phyloP scores from a whole-genome alignment of 2,113 vertebrate genomes.

The Falco punctatus region DNA sequence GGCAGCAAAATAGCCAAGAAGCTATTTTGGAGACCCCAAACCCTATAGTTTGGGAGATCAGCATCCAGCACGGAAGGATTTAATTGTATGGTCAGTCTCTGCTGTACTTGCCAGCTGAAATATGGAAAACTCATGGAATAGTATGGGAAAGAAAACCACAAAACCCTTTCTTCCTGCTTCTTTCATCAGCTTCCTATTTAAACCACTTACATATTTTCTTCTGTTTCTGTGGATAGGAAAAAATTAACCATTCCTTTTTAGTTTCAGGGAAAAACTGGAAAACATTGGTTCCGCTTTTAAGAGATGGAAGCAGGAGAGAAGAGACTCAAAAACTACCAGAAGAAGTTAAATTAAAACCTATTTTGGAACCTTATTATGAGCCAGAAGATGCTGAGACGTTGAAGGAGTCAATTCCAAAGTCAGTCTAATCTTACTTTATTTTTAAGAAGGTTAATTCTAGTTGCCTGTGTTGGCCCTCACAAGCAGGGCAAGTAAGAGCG shows the following conservation, averaged over 20 bases:
- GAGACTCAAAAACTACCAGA: slow-evolving; percentile 60
- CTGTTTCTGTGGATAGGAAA: neutral
- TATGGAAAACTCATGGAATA: neutral
- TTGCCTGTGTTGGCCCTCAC: neutral
- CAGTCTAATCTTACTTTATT: slow-evolving; percentile 10
- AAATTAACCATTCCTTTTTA: neutral
- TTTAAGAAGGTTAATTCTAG: neutral
- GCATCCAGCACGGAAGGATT: neutral
- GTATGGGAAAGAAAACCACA: neutral
- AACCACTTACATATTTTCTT: neutral
- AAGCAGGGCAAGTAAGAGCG: neutral
- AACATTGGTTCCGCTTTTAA: slow-evolving; percentile 77
- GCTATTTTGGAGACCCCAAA: neutral
- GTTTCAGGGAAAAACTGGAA: slow-evolving; percentile 82
- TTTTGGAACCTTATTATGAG: slow-evolving; percentile 69
- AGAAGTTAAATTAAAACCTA: slow-evolving; percentile 71
- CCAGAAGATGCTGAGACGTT: slow-evolving; percentile 63
- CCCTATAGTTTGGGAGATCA: neutral
- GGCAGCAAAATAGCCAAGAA: neutral
- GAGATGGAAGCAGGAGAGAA: slow-evolving; percentile 76
- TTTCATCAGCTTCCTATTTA: neutral
- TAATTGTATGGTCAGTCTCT: neutral
- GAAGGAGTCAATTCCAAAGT: slow-evolving; percentile 69
- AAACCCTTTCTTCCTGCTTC: neutral
- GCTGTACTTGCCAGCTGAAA: neutral